Evolutionary conservation across 2,113 vertebrate species (phyloP).

Genomic region (Hiodon alosoides): DNA sequence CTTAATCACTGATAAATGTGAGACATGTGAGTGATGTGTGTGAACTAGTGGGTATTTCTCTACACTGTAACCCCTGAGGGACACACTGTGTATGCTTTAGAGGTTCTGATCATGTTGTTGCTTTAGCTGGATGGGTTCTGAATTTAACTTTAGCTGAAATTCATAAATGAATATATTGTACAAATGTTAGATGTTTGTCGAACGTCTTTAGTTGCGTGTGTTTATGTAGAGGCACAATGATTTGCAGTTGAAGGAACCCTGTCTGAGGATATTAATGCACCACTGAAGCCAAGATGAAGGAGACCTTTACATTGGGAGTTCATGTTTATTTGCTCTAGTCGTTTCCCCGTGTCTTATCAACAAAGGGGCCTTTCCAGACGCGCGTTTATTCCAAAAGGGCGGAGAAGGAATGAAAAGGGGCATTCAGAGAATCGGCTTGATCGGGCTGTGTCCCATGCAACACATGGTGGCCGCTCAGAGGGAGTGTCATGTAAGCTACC

Average conservation of each 20-base stretch:
- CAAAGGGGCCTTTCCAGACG: conserved; percentile 27
- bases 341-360: conserved; percentile 43
- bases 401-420: background rate
- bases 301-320: conserved; percentile 29
- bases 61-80: too few species aligned
- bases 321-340: conserved; percentile 49
- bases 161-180: conserved; percentile 27
- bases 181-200: background rate
- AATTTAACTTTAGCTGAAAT: conserved; percentile 13
- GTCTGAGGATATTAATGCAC: conserved; percentile 47
- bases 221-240: conserved; percentile 14
- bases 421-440: background rate
- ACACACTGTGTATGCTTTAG: too few species aligned
- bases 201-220: background rate
- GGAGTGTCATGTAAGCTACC: conserved; percentile 45
- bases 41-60: too few species aligned
- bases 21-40: too few species aligned
- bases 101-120: background rate
- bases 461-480: conserved; percentile 35
- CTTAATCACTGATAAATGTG: background rate
- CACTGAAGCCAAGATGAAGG: conserved; percentile 33
- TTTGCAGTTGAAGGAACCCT: conserved; percentile 25
- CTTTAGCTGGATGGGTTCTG: background rate
- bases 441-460: background rate
- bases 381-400: conserved; percentile 43